Conservation (phyloP, 1,140 invertebrate genomes). For the Caenorhabditis elegans region DNA sequence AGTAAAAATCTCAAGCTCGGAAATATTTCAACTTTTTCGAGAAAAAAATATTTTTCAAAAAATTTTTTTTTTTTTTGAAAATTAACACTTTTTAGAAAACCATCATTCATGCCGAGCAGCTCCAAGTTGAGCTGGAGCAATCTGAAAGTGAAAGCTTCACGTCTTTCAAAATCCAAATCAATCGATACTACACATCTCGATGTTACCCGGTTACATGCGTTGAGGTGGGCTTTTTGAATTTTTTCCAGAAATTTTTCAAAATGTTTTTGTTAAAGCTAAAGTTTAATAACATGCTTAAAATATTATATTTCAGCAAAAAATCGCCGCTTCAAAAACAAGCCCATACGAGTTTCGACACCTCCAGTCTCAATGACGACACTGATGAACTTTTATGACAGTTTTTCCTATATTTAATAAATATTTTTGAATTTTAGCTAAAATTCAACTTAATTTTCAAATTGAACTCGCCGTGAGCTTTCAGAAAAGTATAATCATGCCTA, state of each 20-base stretch:
- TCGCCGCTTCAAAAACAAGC: constrained; percentile 14
- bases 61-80: too few relatives aligned
- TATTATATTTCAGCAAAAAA: neutral
- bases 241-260: neutral
- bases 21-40: too few relatives aligned
- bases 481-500: too few relatives aligned
- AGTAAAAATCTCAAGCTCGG: too few relatives aligned
- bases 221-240: neutral
- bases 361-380: constrained; percentile 8
- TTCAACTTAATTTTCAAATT: too few relatives aligned
- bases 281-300: neutral
- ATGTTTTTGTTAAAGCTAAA: too few relatives aligned
- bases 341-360: neutral
- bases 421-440: neutral
- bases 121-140: constrained; percentile 40
- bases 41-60: too few relatives aligned
- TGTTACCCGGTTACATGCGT: neutral
- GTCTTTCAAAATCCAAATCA: constrained; percentile 1
- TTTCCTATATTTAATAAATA: too few relatives aligned
- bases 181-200: constrained; percentile 10
- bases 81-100: constrained; percentile 38
- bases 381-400: constrained; percentile 3
- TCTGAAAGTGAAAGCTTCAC: neutral
- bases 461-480: too few relatives aligned
- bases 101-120: neutral